Base-by-base conservation (phyloP, 1,140 invertebrate species). In the Anastatus disparis region DNA sequence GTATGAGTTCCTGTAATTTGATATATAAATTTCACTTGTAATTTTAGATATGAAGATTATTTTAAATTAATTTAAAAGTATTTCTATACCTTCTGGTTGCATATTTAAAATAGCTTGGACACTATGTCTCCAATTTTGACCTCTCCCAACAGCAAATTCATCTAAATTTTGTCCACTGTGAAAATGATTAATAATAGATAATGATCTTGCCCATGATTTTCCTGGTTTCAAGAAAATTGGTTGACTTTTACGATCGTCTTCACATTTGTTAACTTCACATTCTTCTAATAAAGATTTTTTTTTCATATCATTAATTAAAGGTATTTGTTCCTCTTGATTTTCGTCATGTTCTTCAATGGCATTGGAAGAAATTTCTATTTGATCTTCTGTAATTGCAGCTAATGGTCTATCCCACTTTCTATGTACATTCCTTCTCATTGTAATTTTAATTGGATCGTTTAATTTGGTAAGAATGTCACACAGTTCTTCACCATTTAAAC, bases 131-230 rank as follows among this genome's bases (percentile, higher is more conserved):
- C 82, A 85, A 40, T 79, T 83, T 71, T 79, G 78, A 10, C 83
- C 82, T 73, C 83, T 81, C 0, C 80, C 78, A 13, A 70, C 9
- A 35, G 77, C 65, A 4, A 81, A 65, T 58, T 75, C 65, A 0
- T 83, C 77, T 2, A 85, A 48, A 71, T 82, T 75, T 15, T 63
- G 52, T 26, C 62, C 50, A 71, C 72, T 74, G 13, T 81, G 76
- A 56, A 84, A 71, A 35, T 78, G 72, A 71, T 78, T 80, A 12
- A 85, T 75, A 67, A 85, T 84, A 2, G 84, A 84, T n/a, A 86
- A 70, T 20, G 84, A 85, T 73, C 85, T 80, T 12, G 81, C 73
- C 82, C 83, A 86, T 12, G 72, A 78, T 69, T 86, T 86, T 1
- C 84, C 82, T 12, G 85, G 79, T 61, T 81, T 83, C 10, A 86